phyloP scores from a whole-genome alignment of 2,888 invertebrate genomes.

The Ethmia dodecea region DNA sequence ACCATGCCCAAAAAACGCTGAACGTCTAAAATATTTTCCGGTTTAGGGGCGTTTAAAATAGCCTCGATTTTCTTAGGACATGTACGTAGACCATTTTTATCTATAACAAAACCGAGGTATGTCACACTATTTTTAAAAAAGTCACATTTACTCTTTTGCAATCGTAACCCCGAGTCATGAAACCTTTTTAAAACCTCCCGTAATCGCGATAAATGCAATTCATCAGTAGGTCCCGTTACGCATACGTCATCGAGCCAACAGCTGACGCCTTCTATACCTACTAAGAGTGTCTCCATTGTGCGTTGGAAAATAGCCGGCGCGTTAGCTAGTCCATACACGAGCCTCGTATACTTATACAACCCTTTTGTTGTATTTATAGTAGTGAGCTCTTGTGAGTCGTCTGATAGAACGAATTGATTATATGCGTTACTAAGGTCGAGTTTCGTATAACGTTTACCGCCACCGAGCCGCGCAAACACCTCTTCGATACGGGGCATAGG shows the following conservation, averaged over 20 bases:
- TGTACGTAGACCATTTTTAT: too few species aligned
- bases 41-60: constrained; percentile 18
- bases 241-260: constrained; percentile 41
- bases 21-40: constrained; percentile 14
- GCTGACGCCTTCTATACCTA: constrained; percentile 29
- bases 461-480: constrained; percentile 12
- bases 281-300: constrained; percentile 33
- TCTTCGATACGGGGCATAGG: constrained; percentile 15
- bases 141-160: too few species aligned
- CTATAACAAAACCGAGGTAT: too few species aligned
- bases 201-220: too few species aligned
- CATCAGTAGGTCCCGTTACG: background rate
- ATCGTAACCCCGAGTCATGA: too few species aligned
- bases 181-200: constrained; percentile 21
- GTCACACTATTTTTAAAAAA: too few species aligned
- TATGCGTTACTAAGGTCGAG: constrained; percentile 37
- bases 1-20: constrained; percentile 21
- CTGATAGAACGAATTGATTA: constrained; percentile 36
- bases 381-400: constrained; percentile 33
- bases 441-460: constrained; percentile 26
- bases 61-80: too few species aligned
- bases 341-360: constrained; percentile 38
- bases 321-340: constrained; percentile 44
- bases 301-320: constrained; percentile 42
- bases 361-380: constrained; percentile 40